A percentile compares a stretch with the other conserved stretches of the same genome.
These are phyloP conservation scores for Ophion ventricosus DNA, from an alignment of 2,888 invertebrate genomes.

Conservation along the genomic window DNA sequence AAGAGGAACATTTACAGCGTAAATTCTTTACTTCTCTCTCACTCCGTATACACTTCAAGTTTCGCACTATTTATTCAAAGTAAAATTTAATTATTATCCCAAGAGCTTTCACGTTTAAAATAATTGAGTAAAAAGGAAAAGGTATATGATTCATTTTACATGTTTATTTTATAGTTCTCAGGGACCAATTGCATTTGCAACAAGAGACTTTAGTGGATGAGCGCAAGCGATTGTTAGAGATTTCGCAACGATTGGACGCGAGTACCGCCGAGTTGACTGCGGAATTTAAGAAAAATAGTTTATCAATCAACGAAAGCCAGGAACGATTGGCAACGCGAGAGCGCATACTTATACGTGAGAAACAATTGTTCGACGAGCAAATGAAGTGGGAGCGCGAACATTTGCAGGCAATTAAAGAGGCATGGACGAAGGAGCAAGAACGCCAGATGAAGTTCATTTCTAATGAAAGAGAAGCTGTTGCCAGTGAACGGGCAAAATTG, in stretches of 20 bases:
- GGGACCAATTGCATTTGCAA: constrained; percentile 74
- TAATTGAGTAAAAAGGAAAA: background rate
- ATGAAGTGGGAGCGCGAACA: constrained; percentile 78
- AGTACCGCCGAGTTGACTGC: constrained; percentile 70
- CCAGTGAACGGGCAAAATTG: constrained; percentile 76
- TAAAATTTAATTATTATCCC: too few species aligned
- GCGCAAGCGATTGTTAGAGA: constrained; percentile 73
- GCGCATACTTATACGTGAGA: constrained; percentile 74
- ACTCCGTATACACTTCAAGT: background rate
- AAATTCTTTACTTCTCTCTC: constrained; percentile 42
- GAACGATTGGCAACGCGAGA: constrained; percentile 74
- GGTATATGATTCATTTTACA: background rate
- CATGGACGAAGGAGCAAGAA: constrained; percentile 78
- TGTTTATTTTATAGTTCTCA: constrained; percentile 70
- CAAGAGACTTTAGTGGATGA: constrained; percentile 72
- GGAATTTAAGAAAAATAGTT: constrained; percentile 75
- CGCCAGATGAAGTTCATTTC: constrained; percentile 74
- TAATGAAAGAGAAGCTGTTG: constrained; percentile 76
- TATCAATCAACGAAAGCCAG: constrained; percentile 72
- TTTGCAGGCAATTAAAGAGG: constrained; percentile 77
- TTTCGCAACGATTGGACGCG: constrained; percentile 74
- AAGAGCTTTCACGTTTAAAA: background rate
- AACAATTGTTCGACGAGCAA: constrained; percentile 78
- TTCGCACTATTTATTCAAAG: background rate
- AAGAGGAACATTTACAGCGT: constrained; percentile 77